Conservation (phyloP, 1,140 invertebrate species). For the Drosophila neocordata region DNA sequence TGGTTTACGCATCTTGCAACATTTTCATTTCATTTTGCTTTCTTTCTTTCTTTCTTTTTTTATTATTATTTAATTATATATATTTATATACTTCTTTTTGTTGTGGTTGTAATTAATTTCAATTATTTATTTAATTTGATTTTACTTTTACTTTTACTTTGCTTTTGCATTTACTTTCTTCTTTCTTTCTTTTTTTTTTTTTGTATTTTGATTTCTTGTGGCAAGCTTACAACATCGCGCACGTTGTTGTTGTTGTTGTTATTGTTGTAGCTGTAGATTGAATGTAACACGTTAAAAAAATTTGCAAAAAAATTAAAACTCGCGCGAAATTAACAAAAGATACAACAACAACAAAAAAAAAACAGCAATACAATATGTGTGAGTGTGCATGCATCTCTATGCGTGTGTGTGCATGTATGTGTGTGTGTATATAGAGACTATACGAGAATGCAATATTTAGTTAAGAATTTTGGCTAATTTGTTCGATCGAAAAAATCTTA, state of each 20-base stretch:
- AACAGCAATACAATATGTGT: constrained; percentile 16
- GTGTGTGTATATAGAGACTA: constrained; percentile 6
- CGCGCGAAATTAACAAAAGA: constrained; percentile 19
- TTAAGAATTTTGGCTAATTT: neutral
- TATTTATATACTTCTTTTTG: no score
- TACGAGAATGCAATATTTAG: constrained; percentile 2
- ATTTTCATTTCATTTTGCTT: constrained; percentile 9
- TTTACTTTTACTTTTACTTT: neutral
- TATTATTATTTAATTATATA: no score
- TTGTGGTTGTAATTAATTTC: constrained; percentile 2
- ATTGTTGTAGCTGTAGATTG: constrained; percentile 24
- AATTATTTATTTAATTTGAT: constrained; percentile 19
- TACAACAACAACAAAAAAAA: constrained; percentile 12
- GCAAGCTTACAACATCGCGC: constrained; percentile 67
- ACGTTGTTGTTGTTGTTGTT: constrained; percentile 59
- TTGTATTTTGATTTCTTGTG: constrained; percentile 32
- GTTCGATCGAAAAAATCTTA: neutral
- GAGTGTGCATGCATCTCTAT: neutral
- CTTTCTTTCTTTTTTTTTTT: constrained; percentile 28
- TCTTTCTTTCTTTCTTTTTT: constrained; percentile 13
- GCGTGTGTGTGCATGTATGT: constrained; percentile 1
- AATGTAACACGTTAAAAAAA: constrained; percentile 67
- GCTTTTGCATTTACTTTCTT: neutral
- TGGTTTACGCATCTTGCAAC: no score
- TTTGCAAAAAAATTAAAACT: constrained; percentile 38